phyloP scores from a whole-genome alignment of 2,797 vertebrate genomes.

The Pseudochaenichthys georgianus region DNA sequence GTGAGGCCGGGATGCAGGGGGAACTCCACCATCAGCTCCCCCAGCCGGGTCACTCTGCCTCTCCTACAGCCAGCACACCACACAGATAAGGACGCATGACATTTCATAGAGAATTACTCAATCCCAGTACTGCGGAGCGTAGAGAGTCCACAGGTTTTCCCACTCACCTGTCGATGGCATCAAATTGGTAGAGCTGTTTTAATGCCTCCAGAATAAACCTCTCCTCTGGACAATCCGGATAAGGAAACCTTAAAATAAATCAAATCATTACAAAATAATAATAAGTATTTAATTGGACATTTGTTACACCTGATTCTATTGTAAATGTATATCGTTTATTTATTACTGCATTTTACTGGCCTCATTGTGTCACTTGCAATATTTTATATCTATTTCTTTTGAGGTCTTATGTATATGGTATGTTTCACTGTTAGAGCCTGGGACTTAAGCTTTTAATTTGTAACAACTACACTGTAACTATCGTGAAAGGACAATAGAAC shows the following conservation, averaged over 20 bases:
- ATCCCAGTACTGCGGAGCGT: background rate
- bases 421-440: too few species aligned
- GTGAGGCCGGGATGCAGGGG: slow-evolving; percentile 93
- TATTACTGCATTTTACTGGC: too few species aligned
- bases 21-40: slow-evolving; percentile 95
- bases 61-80: slow-evolving; percentile 80
- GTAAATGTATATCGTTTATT: too few species aligned
- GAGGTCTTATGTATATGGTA: too few species aligned
- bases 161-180: slow-evolving; percentile 94
- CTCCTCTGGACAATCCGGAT: slow-evolving; percentile 94
- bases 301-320: too few species aligned
- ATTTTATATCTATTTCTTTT: too few species aligned
- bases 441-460: too few species aligned
- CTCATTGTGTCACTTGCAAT: too few species aligned
- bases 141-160: background rate
- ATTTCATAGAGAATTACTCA: background rate
- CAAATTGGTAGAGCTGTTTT: slow-evolving; percentile 95
- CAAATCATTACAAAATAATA: background rate
- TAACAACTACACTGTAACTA: too few species aligned
- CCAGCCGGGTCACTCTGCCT: slow-evolving; percentile 91
- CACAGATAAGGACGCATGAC: slow-evolving; percentile 2
- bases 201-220: slow-evolving; percentile 94
- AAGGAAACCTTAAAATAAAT: slow-evolving; percentile 89
- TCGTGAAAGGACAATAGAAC: too few species aligned
- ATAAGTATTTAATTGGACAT: too few species aligned